Evolutionary conservation across 2,888 invertebrate genomes (phyloP), one percentile per base, ranked within the genome.

Genomic region (Patella caerulea): DNA sequence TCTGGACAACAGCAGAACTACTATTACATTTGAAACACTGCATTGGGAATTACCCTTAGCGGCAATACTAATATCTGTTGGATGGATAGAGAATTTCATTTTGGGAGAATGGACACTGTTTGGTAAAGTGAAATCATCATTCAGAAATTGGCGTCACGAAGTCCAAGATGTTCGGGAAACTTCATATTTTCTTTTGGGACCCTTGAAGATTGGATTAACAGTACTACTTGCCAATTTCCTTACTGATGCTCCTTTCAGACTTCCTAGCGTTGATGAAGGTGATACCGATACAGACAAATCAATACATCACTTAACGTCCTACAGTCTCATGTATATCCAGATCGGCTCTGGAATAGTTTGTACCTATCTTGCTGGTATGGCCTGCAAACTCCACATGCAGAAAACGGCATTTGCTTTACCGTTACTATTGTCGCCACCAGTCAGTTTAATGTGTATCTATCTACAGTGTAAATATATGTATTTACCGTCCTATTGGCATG

Each of bases 51-150:
- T 98, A 86, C 98, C 98, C 0, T 93, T 97, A 0, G 94, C 97
- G 2, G 94, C 97, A 65, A 92, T 97, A 76, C 94, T 97, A 87
- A 95, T 97, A 81, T 98, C 98, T 0, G 94, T 97, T 65, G 96
- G 97, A 53, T 99, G 98, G 97, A 99, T 99, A 99, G 99, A 99
- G 92, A 99, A 99, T 92, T 99, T 96, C 90, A 96, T 98, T 0
- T 87, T 87, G 14, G 86, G 87, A 1, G 88, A 89, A 53, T 89
- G 89, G 89, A 85, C 86, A 52, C 72, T 89, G 29, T 87, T 83
- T 78, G 86, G 86, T 15, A 85, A 84, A 74, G 81, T 88, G 70
- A 83, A 80, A 19, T 79, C 86, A 29, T 84, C 86, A 2, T 87
- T 88, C 77, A 86, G 86, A 78, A 83, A 85, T 71, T 88, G 86